These are phyloP conservation scores for Schlechtendalia chinensis DNA, from an alignment of 1,140 invertebrate species.

Conservation along the genomic window DNA sequence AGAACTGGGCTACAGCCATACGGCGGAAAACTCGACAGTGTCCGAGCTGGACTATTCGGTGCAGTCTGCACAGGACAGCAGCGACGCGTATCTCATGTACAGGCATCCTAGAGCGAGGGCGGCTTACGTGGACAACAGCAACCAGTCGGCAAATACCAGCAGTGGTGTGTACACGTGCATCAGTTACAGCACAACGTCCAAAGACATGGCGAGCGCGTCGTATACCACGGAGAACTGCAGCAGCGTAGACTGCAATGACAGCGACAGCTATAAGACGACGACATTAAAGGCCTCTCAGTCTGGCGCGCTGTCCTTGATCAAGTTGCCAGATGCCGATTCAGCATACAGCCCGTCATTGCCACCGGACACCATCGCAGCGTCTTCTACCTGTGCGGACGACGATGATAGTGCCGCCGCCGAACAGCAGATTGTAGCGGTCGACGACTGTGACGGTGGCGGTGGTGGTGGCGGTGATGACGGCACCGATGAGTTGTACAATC, in stretches of 20 bases:
- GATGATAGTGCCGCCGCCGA: background rate
- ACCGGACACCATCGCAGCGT: background rate
- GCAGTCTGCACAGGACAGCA: conserved; percentile 58
- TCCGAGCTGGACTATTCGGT: conserved; percentile 62
- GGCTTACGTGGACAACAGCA: conserved; percentile 39
- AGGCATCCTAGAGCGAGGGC: conserved; percentile 56
- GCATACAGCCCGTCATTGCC: conserved; percentile 1
- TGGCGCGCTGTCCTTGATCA: background rate
- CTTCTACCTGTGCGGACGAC: background rate
- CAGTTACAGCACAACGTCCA: conserved; percentile 20
- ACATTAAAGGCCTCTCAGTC: background rate
- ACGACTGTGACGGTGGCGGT: conserved; percentile 7
- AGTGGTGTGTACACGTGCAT: conserved; percentile 41
- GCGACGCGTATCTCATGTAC: conserved; percentile 52
- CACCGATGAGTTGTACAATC: background rate
- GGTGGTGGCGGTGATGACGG: background rate
- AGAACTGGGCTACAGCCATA: conserved; percentile 77
- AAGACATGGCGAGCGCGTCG: conserved; percentile 25
- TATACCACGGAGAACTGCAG: conserved; percentile 27
- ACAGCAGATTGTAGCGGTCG: background rate
- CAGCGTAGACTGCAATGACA: background rate
- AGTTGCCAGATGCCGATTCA: background rate
- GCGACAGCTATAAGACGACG: background rate
- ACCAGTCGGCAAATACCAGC: conserved; percentile 59
- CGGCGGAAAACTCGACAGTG: conserved; percentile 75